A percentile compares a stretch with the other conserved stretches of the same genome.
Evolutionary conservation across 2,113 vertebrate species (phyloP).

Genomic region (Eonycteris spelaea): DNA sequence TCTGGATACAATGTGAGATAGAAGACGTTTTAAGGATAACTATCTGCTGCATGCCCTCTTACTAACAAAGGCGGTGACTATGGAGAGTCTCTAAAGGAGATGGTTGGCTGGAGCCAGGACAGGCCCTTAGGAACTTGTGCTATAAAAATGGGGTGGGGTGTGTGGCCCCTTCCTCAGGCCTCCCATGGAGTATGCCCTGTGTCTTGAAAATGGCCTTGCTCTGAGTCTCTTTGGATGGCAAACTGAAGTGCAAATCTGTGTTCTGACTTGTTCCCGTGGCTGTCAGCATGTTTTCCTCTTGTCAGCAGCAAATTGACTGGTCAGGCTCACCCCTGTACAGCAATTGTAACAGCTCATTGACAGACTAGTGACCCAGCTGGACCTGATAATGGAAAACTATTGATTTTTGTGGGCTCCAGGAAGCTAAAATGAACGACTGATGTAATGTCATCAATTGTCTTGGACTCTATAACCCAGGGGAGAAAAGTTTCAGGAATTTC

Average conservation of each 20-base stretch:
- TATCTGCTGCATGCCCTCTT: not conserved
- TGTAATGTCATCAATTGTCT: constrained; percentile 90
- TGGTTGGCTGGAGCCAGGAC: constrained; percentile 1
- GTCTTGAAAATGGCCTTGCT: constrained; percentile 84
- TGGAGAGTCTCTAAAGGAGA: not conserved
- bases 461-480: constrained; percentile 80
- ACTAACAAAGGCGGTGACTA: constrained; percentile 24
- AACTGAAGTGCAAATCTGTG: constrained; percentile 95
- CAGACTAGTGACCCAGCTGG: constrained; percentile 96
- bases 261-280: constrained; percentile 93
- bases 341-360: constrained; percentile 97
- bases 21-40: not conserved
- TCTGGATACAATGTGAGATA: not conserved
- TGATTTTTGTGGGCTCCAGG: constrained; percentile 92
- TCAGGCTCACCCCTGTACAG: constrained; percentile 90
- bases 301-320: constrained; percentile 96
- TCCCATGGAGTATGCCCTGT: constrained; percentile 76
- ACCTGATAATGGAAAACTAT: constrained; percentile 99
- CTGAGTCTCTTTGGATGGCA: constrained; percentile 82
- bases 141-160: not conserved
- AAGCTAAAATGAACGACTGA: constrained; percentile 87
- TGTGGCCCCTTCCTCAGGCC: not conserved
- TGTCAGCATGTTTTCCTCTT: constrained; percentile 95
- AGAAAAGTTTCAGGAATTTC: constrained; percentile 75
- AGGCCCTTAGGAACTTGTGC: not conserved